Evolutionary conservation across 1,140 invertebrate species (phyloP).

Genomic region (Drosophila varians): DNA sequence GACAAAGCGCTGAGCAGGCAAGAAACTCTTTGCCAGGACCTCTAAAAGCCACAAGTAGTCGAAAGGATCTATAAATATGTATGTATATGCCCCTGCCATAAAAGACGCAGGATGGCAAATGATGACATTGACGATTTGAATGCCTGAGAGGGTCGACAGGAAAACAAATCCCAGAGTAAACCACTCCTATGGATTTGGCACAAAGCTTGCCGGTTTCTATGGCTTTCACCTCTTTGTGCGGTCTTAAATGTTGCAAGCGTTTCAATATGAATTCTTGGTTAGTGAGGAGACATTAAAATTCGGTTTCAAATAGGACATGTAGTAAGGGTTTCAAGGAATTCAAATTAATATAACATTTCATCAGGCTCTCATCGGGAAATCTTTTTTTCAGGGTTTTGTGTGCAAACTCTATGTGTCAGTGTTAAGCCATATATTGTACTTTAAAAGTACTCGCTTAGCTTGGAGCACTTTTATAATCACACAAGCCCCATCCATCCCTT

Average conservation of each 20-base stretch:
- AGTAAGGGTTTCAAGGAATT: not conserved
- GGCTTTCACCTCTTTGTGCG: not conserved
- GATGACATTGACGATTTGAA: slow-evolving; percentile 68
- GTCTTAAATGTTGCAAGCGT: not conserved
- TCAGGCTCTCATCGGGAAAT: no score
- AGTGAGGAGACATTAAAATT: not conserved
- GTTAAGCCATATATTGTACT: not conserved
- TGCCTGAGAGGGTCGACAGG: slow-evolving; percentile 15
- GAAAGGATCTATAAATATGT: slow-evolving; percentile 23
- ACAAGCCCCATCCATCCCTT: not conserved
- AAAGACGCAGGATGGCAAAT: slow-evolving; percentile 30
- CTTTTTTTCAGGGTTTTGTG: no score
- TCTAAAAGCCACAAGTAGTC: slow-evolving; percentile 57
- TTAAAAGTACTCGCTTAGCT: not conserved
- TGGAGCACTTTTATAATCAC: slow-evolving; percentile 1
- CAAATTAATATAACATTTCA: no score
- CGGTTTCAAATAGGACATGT: not conserved
- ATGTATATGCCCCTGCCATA: slow-evolving; percentile 2
- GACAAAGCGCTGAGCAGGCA: slow-evolving; percentile 40
- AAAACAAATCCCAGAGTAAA: slow-evolving; percentile 30
- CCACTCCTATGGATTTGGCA: slow-evolving; percentile 2
- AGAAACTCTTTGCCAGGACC: slow-evolving; percentile 32
- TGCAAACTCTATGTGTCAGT: no score
- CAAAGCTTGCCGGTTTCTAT: not conserved
- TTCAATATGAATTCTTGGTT: not conserved